Evolutionary conservation across 2,113 vertebrate genomes (phyloP).

Genomic region (Datnioides undecimradiatus): DNA sequence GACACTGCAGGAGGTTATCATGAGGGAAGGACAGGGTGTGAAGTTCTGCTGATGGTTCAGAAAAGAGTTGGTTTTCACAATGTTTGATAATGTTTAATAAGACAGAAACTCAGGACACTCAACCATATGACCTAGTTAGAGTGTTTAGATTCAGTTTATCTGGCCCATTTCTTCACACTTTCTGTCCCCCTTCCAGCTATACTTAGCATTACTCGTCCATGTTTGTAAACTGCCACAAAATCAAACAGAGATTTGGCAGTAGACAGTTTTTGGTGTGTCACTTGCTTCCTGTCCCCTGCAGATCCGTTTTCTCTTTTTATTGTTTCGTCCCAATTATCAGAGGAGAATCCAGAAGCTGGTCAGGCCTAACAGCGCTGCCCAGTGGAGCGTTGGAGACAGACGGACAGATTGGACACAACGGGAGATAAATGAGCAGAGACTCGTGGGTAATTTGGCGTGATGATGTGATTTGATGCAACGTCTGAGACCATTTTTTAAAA

Average conservation of each 20-base stretch:
- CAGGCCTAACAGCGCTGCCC: constrained; percentile 25
- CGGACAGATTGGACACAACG: constrained; percentile 56
- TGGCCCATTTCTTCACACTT: constrained; percentile 9
- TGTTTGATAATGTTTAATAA: background rate
- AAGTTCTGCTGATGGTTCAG: background rate
- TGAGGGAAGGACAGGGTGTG: background rate
- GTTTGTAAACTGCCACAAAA: constrained; percentile 37
- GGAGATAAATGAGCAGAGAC: constrained; percentile 58
- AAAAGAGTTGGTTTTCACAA: background rate
- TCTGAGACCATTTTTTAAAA: constrained; percentile 8
- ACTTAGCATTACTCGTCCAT: constrained; percentile 5
- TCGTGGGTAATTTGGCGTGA: constrained; percentile 59
- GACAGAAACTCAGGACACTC: constrained; percentile 6
- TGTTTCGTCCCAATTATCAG: background rate
- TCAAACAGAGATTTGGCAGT: constrained; percentile 7
- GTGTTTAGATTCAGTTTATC: background rate
- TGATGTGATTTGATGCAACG: constrained; percentile 51
- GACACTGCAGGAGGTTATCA: background rate
- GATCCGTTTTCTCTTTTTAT: background rate
- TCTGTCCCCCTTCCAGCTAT: constrained; percentile 17
- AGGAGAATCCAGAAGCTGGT: constrained; percentile 20
- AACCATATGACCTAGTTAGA: constrained; percentile 31
- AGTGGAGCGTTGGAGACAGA: constrained; percentile 28
- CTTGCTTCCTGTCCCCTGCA: constrained; percentile 23
- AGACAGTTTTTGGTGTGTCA: constrained; percentile 26